These are phyloP conservation scores for Epistrophe grossulariae DNA, from an alignment of 2,888 invertebrate species.

Conservation along the genomic window DNA sequence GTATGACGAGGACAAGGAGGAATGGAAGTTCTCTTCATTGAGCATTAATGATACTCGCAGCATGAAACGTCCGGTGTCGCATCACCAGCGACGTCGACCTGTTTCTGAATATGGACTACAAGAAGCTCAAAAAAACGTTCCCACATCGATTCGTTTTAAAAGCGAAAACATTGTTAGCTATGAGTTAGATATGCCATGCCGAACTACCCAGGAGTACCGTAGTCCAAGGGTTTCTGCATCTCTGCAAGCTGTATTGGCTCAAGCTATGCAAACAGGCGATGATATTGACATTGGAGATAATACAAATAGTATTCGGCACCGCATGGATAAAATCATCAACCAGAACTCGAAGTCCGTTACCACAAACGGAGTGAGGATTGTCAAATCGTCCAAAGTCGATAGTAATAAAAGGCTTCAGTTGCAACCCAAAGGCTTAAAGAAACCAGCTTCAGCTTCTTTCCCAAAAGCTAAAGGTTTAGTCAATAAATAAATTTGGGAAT, in stretches of 20 bases:
- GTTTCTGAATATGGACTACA: constrained; percentile 86
- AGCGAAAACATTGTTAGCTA: constrained; percentile 83
- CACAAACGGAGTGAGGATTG: constrained; percentile 77
- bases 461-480: constrained; percentile 84
- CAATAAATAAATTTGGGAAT: constrained; percentile 80
- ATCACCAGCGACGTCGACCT: constrained; percentile 87
- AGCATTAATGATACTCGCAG: constrained; percentile 84
- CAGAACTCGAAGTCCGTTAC: constrained; percentile 80
- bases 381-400: constrained; percentile 80
- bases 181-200: constrained; percentile 84
- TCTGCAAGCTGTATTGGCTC: constrained; percentile 83
- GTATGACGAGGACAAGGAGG: constrained; percentile 93
- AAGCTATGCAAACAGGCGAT: constrained; percentile 84
- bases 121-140: constrained; percentile 81
- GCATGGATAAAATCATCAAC: constrained; percentile 83
- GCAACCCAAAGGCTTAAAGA: constrained; percentile 81
- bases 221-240: constrained; percentile 84
- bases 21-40: constrained; percentile 86
- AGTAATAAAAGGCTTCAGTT: constrained; percentile 81
- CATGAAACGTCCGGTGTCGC: constrained; percentile 87
- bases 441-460: constrained; percentile 83
- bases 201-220: constrained; percentile 84
- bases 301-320: constrained; percentile 82
- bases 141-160: constrained; percentile 81
- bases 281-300: constrained; percentile 83